phyloP scores from a whole-genome alignment of 2,113 vertebrate genomes.

The Ochotona curzoniae region DNA sequence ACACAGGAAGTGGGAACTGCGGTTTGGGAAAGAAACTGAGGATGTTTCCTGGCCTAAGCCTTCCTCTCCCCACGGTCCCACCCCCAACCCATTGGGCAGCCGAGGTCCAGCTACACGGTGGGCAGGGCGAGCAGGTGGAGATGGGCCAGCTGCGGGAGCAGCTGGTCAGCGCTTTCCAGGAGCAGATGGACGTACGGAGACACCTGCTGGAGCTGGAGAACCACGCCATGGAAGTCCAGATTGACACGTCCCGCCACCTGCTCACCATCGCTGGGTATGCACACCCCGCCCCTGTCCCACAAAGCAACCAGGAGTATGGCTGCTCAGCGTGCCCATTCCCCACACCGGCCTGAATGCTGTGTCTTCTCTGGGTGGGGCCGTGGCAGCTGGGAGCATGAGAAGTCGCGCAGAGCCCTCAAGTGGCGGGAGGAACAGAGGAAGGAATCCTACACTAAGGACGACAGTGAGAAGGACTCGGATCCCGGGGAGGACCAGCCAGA shows the following conservation, averaged over 20 bases:
- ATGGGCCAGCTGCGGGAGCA: slow-evolving; percentile 91
- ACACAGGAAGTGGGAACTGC: neutral
- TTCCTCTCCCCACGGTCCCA: neutral
- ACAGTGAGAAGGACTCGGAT: slow-evolving; percentile 93
- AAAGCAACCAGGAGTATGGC: neutral
- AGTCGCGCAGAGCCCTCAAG: slow-evolving; percentile 85
- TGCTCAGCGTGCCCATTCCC: fast-evolving
- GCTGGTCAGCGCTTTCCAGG: slow-evolving; percentile 90
- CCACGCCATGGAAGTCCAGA: slow-evolving; percentile 91
- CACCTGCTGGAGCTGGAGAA: slow-evolving; percentile 93
- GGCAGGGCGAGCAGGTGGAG: slow-evolving; percentile 85
- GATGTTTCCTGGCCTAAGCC: neutral
- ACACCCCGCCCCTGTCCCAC: too few relatives aligned
- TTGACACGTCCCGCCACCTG: slow-evolving; percentile 91
- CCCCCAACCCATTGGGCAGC: slow-evolving; percentile 79
- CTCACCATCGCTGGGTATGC: slow-evolving; percentile 91
- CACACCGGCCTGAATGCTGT: neutral
- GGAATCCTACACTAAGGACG: slow-evolving; percentile 89
- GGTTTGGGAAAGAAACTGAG: neutral
- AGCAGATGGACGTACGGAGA: slow-evolving; percentile 92
- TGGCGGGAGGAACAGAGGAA: slow-evolving; percentile 89
- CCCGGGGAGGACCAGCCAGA: slow-evolving; percentile 89
- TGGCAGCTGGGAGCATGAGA: slow-evolving; percentile 93
- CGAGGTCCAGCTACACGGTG: slow-evolving; percentile 90
- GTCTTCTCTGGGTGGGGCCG: neutral